These are phyloP conservation scores for Zootoca vivipara DNA, from an alignment of 2,113 vertebrate genomes.

Conservation along the genomic window DNA sequence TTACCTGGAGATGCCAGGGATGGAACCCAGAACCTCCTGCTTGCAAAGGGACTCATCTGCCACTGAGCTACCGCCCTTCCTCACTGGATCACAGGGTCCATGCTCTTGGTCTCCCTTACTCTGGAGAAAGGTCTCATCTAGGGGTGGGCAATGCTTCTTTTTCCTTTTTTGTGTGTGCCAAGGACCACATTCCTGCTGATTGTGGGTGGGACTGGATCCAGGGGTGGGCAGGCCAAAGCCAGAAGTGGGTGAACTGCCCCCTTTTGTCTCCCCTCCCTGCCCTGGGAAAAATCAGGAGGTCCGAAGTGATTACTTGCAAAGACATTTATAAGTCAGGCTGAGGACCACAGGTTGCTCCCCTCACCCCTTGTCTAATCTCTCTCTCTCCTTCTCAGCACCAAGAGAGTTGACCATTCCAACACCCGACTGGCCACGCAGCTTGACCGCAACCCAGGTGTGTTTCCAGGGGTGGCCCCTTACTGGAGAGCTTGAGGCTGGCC, in stretches of 20 bases:
- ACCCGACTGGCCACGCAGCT: constrained; percentile 90
- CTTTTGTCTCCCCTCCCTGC: neutral
- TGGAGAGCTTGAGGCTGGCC: neutral
- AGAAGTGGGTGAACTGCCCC: neutral
- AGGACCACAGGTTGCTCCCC: neutral
- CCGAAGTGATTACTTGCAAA: neutral
- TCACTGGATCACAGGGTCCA: neutral
- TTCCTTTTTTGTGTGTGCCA: no score
- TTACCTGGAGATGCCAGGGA: no score
- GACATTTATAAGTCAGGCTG: neutral
- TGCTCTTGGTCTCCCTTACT: neutral
- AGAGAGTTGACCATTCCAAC: constrained; percentile 91
- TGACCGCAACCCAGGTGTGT: constrained; percentile 87
- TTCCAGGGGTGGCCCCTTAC: neutral
- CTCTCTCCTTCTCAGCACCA: constrained; percentile 77
- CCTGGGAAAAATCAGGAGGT: neutral
- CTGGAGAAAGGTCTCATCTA: neutral
- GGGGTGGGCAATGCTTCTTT: neutral
- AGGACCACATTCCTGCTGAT: neutral
- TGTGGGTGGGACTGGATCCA: neutral
- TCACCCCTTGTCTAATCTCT: neutral
- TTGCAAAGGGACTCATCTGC: no score
- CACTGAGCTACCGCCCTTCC: no score
- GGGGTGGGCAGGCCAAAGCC: neutral
- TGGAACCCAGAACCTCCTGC: no score